Evolutionary conservation across 2,888 invertebrate species (phyloP), one percentile per base, ranked within the genome.

Genomic region (Quadroppia sp.): DNA sequence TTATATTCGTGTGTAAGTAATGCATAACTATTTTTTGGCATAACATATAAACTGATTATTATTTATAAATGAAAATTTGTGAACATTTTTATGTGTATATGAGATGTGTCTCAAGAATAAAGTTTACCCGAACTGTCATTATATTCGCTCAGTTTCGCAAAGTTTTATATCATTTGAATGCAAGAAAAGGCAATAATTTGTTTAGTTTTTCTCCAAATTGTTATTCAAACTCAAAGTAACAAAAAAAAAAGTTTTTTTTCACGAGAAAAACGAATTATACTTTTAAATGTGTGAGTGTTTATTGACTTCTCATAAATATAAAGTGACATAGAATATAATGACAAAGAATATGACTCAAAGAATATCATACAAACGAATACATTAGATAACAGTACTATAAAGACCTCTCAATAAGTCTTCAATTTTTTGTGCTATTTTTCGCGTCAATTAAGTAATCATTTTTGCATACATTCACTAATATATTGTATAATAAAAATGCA

Each of bases 281-380:
- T 67, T 67, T 67, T 67, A 67, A 67, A 67, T 67, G 36, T 64
- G 4, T 36, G 9, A 36, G 9, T 36, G 45, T 45, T 67, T 67
- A 67, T 67, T 67, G 67, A 42, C 67, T 67, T n/a, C 67, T 42
- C 67, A 67, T 67, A 67, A 67, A 67, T 67, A 42, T 36, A 61
- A 42, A 42, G n/a, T 61, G 61, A 36, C 36, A n/a, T n/a, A n/a
- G n/a, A n/a, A n/a, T n/a, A n/a, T n/a, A n/a, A n/a, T n/a, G n/a
- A n/a, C n/a, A n/a, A n/a, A n/a, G n/a, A n/a, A n/a, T n/a, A n/a
- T n/a, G n/a, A n/a, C n/a, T n/a, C n/a, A n/a, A n/a, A n/a, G n/a
- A n/a, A n/a, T n/a, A n/a, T n/a, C n/a, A n/a, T n/a, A n/a, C n/a
- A n/a, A n/a, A n/a, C n/a, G n/a, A n/a, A n/a, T n/a, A n/a, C n/a